Evolutionary conservation across 2,797 vertebrate genomes (phyloP), one percentile per base, ranked within the genome.

Genomic region (Sphaeramia orbicularis): DNA sequence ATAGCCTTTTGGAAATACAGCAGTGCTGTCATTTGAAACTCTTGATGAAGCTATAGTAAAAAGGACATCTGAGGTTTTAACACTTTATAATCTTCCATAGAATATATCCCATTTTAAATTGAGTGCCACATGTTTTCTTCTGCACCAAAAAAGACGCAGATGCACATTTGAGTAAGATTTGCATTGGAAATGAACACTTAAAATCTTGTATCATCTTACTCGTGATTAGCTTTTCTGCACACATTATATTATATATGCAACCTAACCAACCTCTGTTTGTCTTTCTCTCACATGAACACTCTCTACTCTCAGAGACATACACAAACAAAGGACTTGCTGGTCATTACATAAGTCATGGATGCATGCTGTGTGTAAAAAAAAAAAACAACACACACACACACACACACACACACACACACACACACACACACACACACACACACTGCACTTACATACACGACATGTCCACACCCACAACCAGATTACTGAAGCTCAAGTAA

Each of bases 401-500:
- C 60, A 64, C 44, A 49, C 56, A 53, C 51, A 71, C 62, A 45
- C 38, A 35, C 56, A 56, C 71, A 62, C 14, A 56, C 30, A 77
- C 60, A 64, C 44, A 71, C 62, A 45, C 38, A 35, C 56, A 56
- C 71, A 62, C 14, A 56, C 30, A 77, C 60, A 64, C 44, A 49
- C 56, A 53, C 51, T 18, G 57, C 19, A 59, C 42, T 74, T 52
- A 66, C 52, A 79, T 61, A 68, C 55, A 69, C 15, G 13, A 6
- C 14, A 13, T 45, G 55, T 35, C 80, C 74, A 44, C n/a, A 43
- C 56, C 43, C 59, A 69, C 83, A 84, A 27, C 12, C 67, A 83
- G 84, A 87, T 90, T 90, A 90, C 70, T 71, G 63, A 73, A 89
- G 82, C 78, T 88, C 79, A 78, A 14, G 76, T 91, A 91, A 92